Conservation (phyloP, 2,888 invertebrate genomes). For the Cephus pulcher region DNA sequence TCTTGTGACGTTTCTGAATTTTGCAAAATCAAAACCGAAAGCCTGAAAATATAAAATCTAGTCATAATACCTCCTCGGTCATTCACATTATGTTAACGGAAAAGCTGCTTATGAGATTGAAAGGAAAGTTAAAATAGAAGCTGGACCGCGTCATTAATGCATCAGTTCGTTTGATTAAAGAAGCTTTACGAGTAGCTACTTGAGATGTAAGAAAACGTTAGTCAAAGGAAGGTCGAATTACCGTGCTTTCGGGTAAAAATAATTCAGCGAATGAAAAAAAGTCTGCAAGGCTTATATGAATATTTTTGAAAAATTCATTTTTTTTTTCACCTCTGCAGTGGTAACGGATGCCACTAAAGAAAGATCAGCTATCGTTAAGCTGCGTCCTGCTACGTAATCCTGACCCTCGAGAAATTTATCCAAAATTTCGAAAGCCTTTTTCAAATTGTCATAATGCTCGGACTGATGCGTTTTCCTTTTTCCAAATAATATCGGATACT, state of each 20-base stretch:
- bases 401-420: constrained; percentile 52
- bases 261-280: neutral
- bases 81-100: neutral
- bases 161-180: neutral
- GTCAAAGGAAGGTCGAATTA: neutral
- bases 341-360: constrained; percentile 48
- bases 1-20: constrained; percentile 76
- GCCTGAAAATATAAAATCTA: constrained; percentile 36
- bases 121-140: neutral
- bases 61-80: neutral
- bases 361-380: constrained; percentile 59
- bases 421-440: constrained; percentile 43
- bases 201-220: neutral
- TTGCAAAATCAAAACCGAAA: constrained; percentile 57
- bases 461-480: constrained; percentile 34
- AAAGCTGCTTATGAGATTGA: neutral
- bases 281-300: neutral
- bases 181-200: neutral
- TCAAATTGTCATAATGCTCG: constrained; percentile 37
- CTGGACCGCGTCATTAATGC: neutral
- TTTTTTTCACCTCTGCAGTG: constrained; percentile 46
- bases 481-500: constrained; percentile 47
- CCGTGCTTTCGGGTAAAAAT: neutral
- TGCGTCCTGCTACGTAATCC: constrained; percentile 54
- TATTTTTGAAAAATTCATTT: neutral